Base-by-base conservation (phyloP, 2,888 invertebrate genomes). In the Acronicta psi region DNA sequence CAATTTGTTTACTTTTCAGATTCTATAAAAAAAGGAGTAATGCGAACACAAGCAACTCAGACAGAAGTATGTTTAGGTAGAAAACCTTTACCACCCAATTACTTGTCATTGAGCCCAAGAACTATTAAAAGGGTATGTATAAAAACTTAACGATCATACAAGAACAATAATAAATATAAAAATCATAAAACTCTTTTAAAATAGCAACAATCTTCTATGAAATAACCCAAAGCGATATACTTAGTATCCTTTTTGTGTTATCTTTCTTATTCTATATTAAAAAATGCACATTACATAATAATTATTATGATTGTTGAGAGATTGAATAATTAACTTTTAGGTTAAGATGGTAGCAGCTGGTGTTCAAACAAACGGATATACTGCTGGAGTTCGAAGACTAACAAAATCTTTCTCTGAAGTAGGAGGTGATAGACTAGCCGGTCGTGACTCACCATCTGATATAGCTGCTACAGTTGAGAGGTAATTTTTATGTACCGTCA, bases 11-110 rank as follows among this genome's bases (percentile, higher is more conserved):
- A 2, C 4, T 69, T 95, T 90, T 66, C 95, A 95, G 98, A 98
- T 90, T 97, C 97, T 87, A 94, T 97, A 65, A 98, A 98, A 84
- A 95, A 97, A 81, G 96, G 96, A 36, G 96, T 97, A 0, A 98
- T 98, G 98, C 97, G 98, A 88, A 98, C 98, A 0, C 98, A 98
- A 91, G 98, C 98, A 14, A 98, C 98, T 5, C 98, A 98, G 91
- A 98, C 96, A 6, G 98, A 98, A 93, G 95, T 96, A 25, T 96
- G 96, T 82, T 91, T 96, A 81, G 96, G 96, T 76, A 95, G 96
- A 77, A 96, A 96, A 89, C 96, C 95, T n/a, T 86, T 95, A 47
- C 95, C 96, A n/a, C 96, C 97, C 6, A 95, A 95, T 73, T 95
- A 96, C 77, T 94, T 96, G 65, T 96, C 97, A 14, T 89, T 97